Percentiles rank a stretch among this genome's conserved stretches.
These are phyloP conservation scores for Myotis myotis DNA, from an alignment of 2,797 vertebrate genomes.

Conservation along the genomic window DNA sequence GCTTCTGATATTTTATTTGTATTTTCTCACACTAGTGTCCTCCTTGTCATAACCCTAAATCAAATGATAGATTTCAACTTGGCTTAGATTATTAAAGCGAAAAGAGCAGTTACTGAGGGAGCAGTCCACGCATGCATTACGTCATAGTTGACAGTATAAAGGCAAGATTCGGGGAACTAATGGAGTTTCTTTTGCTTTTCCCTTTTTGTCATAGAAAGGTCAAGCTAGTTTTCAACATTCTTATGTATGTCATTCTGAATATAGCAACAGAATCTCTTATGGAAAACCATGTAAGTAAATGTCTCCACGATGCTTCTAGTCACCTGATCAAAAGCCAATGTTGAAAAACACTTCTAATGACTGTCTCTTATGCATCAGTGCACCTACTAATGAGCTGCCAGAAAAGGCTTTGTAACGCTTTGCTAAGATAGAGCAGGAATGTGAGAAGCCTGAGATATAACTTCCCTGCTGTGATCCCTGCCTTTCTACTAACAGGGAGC, in stretches of 20 bases:
- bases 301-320: constrained; percentile 91
- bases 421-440: constrained; percentile 95
- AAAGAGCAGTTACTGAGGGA: constrained; percentile 71
- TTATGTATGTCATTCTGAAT: constrained; percentile 87
- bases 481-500: constrained; percentile 98
- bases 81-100: constrained; percentile 82
- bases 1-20: constrained; percentile 71
- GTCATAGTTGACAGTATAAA: constrained; percentile 84
- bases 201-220: constrained; percentile 86
- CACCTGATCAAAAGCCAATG: constrained; percentile 96
- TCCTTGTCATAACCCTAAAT: constrained; percentile 78
- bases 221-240: constrained; percentile 86
- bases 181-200: constrained; percentile 78
- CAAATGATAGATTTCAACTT: constrained; percentile 77
- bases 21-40: constrained; percentile 67
- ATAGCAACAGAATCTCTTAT: constrained; percentile 87
- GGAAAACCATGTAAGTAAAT: constrained; percentile 90
- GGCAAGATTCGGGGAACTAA: constrained; percentile 82
- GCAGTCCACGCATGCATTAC: constrained; percentile 80
- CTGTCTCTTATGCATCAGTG: constrained; percentile 99
- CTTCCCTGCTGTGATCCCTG: constrained; percentile 99
- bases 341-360: constrained; percentile 98
- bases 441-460: constrained; percentile 97
- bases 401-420: constrained; percentile 96
- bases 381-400: constrained; percentile 99